phyloP scores from a whole-genome alignment of 2,113 vertebrate species.

The Diphyllodes magnificus region DNA sequence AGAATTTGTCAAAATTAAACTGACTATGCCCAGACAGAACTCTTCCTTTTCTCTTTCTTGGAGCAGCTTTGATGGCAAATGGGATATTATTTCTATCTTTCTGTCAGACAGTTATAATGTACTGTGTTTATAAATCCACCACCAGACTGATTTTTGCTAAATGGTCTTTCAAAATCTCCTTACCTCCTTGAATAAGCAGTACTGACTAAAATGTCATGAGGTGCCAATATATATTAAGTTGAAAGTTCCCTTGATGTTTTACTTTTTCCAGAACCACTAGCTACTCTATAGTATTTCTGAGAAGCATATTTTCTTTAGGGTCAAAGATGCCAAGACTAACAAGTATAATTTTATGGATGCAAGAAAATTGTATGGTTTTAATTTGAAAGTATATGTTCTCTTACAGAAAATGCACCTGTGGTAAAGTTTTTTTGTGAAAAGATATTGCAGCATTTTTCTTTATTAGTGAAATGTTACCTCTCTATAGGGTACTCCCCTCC shows the following conservation, averaged over 20 bases:
- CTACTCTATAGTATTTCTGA: constrained; percentile 2
- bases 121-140: constrained; percentile 24
- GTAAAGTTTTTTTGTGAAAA: not conserved
- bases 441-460: not conserved
- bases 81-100: constrained; percentile 40
- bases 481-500: not conserved
- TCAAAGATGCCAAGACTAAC: constrained; percentile 31
- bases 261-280: constrained; percentile 28
- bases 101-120: constrained; percentile 3
- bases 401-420: constrained; percentile 31
- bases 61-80: not conserved
- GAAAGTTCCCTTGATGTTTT: constrained; percentile 43
- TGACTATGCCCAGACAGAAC: not conserved
- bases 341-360: constrained; percentile 10
- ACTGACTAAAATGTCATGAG: constrained; percentile 31
- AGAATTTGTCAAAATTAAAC: constrained; percentile 43
- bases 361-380: constrained; percentile 9
- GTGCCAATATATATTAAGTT: constrained; percentile 50
- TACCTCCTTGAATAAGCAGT: constrained; percentile 33
- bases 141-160: constrained; percentile 19
- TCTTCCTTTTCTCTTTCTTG: not conserved
- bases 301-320: constrained; percentile 15
- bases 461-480: constrained; percentile 10
- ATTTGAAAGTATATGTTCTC: not conserved
- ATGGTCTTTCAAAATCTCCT: constrained; percentile 23